Percentiles rank a stretch among this genome's conserved stretches.
Conservation (phyloP, 92 coral and sea anemone species). For the Diadumene lineata region DNA sequence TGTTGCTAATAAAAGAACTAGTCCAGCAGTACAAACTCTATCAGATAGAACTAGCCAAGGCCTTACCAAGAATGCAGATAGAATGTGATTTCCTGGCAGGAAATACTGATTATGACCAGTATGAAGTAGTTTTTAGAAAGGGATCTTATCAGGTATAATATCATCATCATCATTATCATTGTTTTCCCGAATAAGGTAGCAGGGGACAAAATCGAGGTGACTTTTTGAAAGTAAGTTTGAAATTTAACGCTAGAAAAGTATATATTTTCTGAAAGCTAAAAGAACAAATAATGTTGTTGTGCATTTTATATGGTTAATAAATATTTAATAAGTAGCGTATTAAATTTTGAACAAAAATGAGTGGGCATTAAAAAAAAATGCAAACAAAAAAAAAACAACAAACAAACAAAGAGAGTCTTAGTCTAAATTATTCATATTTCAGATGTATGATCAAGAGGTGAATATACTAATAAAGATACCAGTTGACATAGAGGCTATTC, state of each 20-base stretch:
- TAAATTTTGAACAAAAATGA: no score
- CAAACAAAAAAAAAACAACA: no score
- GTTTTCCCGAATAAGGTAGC: not conserved
- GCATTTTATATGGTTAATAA: no score
- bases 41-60: conserved; percentile 66
- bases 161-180: not conserved
- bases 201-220: no score
- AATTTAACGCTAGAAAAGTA: no score
- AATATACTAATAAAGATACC: conserved; percentile 86
- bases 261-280: no score
- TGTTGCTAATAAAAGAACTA: conserved; percentile 65
- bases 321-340: not conserved
- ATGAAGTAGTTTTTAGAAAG: conserved; percentile 69
- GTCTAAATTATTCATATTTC: no score
- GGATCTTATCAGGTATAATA: conserved; percentile 64
- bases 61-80: conserved; percentile 69
- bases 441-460: conserved; percentile 56
- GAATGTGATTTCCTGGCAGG: conserved; percentile 64
- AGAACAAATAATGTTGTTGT: no score
- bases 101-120: conserved; percentile 52
- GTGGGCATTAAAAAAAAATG: no score
- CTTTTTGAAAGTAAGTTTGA: no score
- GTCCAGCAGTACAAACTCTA: conserved; percentile 75
- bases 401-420: no score
- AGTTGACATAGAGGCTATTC: conserved; percentile 71